Percentiles rank a stretch among this genome's conserved stretches.
These are phyloP conservation scores for Drosophila varians DNA, from an alignment of 1,140 invertebrate species.

Conservation along the genomic window DNA sequence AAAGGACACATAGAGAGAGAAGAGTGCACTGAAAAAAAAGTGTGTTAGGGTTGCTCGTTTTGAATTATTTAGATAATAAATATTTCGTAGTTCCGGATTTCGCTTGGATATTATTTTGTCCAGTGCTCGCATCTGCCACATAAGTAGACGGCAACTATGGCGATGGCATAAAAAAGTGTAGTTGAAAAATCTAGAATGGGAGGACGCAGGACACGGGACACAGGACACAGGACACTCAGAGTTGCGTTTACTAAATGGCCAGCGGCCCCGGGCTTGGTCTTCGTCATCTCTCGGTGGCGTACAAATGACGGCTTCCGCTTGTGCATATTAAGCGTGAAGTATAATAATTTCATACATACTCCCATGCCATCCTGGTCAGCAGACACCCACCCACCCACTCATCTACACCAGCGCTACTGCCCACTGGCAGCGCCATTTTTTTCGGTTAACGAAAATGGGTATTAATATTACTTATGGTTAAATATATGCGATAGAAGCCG, in stretches of 20 bases:
- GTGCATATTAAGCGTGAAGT: conserved; percentile 81
- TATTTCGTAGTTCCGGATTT: too few relatives aligned
- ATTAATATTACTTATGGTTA: conserved; percentile 82
- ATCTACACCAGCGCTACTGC: background rate
- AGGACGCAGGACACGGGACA: background rate
- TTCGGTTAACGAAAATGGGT: conserved; percentile 70
- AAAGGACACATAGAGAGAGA: conserved; percentile 9
- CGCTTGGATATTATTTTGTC: background rate
- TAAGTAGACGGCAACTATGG: conserved; percentile 66
- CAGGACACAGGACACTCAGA: conserved; percentile 22
- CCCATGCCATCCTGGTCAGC: background rate
- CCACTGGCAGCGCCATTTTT: conserved; percentile 20
- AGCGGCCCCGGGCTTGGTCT: conserved; percentile 64
- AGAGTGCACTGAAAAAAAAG: conserved; percentile 1
- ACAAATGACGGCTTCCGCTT: conserved; percentile 82
- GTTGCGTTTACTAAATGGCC: conserved; percentile 72
- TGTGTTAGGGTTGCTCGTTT: background rate
- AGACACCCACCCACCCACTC: conserved; percentile 20
- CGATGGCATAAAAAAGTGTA: conserved; percentile 63
- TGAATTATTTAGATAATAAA: too few relatives aligned
- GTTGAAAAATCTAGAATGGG: conserved; percentile 14
- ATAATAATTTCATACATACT: conserved; percentile 77
- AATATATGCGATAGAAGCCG: conserved; percentile 67
- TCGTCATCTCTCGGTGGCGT: conserved; percentile 62
- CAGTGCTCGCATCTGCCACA: conserved; percentile 61